phyloP scores from a whole-genome alignment of 2,888 invertebrate genomes.

The Scaptomyza parva region DNA sequence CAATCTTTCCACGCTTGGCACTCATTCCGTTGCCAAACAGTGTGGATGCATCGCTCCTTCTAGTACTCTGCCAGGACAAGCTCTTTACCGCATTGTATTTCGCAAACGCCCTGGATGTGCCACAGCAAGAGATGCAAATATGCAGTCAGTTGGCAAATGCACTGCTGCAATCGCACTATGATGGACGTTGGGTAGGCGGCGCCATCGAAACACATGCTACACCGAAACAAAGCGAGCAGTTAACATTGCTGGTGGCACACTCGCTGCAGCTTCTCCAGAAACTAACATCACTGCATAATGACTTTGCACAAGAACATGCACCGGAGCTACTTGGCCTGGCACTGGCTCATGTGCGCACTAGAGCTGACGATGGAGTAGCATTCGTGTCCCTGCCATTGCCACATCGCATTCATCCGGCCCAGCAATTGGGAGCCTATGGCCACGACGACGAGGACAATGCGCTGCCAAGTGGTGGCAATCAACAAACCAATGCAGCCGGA shows the following conservation, averaged over 20 bases:
- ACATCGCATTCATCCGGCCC: slow-evolving; percentile 87
- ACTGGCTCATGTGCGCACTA: slow-evolving; percentile 86
- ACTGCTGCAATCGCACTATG: slow-evolving; percentile 40
- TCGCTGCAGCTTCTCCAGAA: slow-evolving; percentile 67
- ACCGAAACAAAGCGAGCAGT: slow-evolving; percentile 8
- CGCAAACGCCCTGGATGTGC: neutral
- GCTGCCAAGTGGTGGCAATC: slow-evolving; percentile 31
- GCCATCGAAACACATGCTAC: neutral
- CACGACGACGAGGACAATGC: slow-evolving; percentile 44
- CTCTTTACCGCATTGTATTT: slow-evolving; percentile 12
- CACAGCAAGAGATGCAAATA: slow-evolving; percentile 14
- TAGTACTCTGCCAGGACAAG: slow-evolving; percentile 47
- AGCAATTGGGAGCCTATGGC: slow-evolving; percentile 87
- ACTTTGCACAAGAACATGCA: slow-evolving; percentile 80
- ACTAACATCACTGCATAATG: slow-evolving; percentile 76
- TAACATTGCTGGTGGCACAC: slow-evolving; percentile 25
- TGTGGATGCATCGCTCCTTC: slow-evolving; percentile 27
- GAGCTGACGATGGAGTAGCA: neutral
- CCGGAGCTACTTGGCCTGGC: slow-evolving; percentile 87
- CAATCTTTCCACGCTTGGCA: slow-evolving; percentile 20
- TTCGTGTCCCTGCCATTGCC: slow-evolving; percentile 69
- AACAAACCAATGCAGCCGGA: slow-evolving; percentile 81
- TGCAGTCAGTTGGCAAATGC: slow-evolving; percentile 29
- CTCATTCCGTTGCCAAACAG: slow-evolving; percentile 6
- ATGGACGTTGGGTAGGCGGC: slow-evolving; percentile 13